These are phyloP conservation scores for Monochamus alternatus DNA, from an alignment of 2,888 invertebrate species.

Conservation along the genomic window DNA sequence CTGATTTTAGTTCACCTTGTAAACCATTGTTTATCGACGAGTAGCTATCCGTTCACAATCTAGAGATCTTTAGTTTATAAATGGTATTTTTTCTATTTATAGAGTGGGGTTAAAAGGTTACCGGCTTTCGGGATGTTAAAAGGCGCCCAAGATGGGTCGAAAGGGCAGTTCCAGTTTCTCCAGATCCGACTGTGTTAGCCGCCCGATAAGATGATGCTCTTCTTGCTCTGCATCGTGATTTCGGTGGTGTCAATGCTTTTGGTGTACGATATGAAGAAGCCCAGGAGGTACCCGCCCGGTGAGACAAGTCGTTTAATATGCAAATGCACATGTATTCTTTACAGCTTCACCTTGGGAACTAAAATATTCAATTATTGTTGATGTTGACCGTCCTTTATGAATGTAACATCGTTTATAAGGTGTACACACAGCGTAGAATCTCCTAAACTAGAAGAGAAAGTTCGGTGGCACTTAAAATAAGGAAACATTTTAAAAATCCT, in stretches of 20 bases:
- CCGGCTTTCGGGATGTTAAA: conserved; percentile 39
- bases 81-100: conserved; percentile 30
- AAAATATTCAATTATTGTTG: not conserved
- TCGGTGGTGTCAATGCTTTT: conserved; percentile 47
- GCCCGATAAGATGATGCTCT: conserved; percentile 52
- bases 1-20: not conserved
- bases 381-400: too few relatives aligned
- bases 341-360: not conserved
- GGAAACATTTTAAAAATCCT: too few relatives aligned
- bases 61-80: conserved; percentile 16
- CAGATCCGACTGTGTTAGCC: conserved; percentile 32
- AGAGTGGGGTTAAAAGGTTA: conserved; percentile 30
- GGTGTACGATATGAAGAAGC: conserved; percentile 66
- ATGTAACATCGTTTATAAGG: too few relatives aligned
- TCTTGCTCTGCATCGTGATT: conserved; percentile 51
- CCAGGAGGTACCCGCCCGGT: conserved; percentile 74
- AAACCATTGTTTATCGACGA: not conserved
- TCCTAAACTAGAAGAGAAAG: too few relatives aligned
- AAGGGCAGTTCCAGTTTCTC: conserved; percentile 50
- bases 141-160: conserved; percentile 32
- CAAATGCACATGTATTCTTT: not conserved
- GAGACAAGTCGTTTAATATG: conserved; percentile 48
- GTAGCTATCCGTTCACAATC: not conserved
- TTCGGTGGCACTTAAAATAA: too few relatives aligned
- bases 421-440: too few relatives aligned